Evolutionary conservation across 1,140 invertebrate genomes (phyloP).

Genomic region (Hypothenemus hampei): DNA sequence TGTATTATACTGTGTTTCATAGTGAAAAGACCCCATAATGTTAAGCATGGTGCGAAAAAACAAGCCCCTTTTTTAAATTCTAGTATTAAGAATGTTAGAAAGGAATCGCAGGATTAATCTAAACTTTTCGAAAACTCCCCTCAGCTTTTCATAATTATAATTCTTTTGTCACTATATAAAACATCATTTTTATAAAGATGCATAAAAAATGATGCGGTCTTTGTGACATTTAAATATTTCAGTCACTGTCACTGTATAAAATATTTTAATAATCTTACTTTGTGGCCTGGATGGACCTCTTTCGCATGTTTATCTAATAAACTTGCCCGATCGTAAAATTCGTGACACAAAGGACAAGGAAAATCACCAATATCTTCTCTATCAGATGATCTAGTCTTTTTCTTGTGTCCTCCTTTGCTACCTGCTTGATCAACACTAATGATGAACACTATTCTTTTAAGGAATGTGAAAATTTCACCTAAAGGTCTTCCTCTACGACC

Average conservation of each 20-base stretch:
- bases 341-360: constrained; percentile 39
- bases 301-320: constrained; percentile 37
- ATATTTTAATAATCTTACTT: constrained; percentile 23
- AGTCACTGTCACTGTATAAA: background rate
- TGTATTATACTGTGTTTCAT: background rate
- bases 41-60: background rate
- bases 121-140: background rate
- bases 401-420: constrained; percentile 21
- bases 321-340: constrained; percentile 34
- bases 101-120: constrained; percentile 6
- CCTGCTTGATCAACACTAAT: no score
- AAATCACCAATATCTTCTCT: constrained; percentile 35
- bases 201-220: constrained; percentile 4
- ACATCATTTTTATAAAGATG: constrained; percentile 1
- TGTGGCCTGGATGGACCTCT: constrained; percentile 33
- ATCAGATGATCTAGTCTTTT: constrained; percentile 20
- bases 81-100: constrained; percentile 7
- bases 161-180: constrained; percentile 6
- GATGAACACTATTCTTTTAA: background rate
- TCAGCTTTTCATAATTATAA: constrained; percentile 8
- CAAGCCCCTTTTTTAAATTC: no score
- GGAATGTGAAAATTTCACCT: constrained; percentile 6
- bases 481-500: constrained; percentile 19
- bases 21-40: background rate
- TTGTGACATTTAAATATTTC: background rate